Conservation (phyloP, 2,113 vertebrate genomes). For the Chauna torquata region DNA sequence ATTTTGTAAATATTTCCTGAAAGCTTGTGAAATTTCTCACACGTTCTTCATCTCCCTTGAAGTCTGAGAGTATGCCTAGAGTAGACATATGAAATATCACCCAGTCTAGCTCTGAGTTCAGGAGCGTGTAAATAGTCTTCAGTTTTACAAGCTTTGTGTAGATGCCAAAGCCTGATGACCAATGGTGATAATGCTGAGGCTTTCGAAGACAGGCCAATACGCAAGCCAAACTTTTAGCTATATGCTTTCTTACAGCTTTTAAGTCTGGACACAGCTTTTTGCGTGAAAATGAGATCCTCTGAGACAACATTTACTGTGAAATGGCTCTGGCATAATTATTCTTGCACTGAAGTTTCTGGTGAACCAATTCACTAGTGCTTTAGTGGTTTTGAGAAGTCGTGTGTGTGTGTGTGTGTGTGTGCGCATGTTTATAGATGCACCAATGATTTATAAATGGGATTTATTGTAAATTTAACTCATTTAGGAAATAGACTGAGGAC, state of each 20-base stretch:
- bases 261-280: background rate
- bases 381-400: background rate
- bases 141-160: constrained; percentile 6
- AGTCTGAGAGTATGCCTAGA: background rate
- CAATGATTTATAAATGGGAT: background rate
- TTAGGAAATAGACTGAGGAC: background rate
- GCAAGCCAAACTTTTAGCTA: background rate
- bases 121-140: background rate
- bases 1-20: constrained; percentile 51
- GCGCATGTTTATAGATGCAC: background rate
- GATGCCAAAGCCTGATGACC: background rate
- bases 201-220: background rate
- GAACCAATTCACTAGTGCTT: background rate
- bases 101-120: background rate
- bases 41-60: background rate
- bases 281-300: background rate
- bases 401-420: background rate
- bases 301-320: constrained; percentile 25
- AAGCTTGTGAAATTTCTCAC: constrained; percentile 60
- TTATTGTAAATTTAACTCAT: background rate
- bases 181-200: background rate
- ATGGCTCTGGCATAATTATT: background rate
- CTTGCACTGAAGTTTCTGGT: background rate
- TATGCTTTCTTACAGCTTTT: background rate
- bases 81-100: background rate